These are phyloP conservation scores for Drosophila maculinotata DNA, from an alignment of 2,888 invertebrate species.

Conservation along the genomic window DNA sequence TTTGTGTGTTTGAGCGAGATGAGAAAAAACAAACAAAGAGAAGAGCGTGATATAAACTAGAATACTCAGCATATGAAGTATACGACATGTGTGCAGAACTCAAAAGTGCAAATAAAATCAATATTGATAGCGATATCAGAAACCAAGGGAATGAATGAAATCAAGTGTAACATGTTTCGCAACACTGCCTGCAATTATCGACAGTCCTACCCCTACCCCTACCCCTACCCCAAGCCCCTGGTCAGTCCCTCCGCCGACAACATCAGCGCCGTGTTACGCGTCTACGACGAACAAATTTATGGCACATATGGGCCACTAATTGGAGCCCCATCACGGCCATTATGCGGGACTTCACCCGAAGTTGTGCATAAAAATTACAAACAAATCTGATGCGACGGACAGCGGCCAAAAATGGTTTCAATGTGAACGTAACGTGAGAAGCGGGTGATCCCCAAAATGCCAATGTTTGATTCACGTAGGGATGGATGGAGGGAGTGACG, in stretches of 20 bases:
- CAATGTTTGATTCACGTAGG: constrained; percentile 20
- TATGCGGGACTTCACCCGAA: constrained; percentile 71
- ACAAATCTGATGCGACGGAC: constrained; percentile 57
- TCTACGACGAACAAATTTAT: constrained; percentile 41
- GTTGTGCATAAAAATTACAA: constrained; percentile 51
- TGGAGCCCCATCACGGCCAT: constrained; percentile 76
- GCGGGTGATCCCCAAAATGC: constrained; percentile 23
- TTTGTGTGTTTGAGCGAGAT: constrained; percentile 22
- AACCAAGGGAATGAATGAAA: not conserved
- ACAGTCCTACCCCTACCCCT: constrained; percentile 1
- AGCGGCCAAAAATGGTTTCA: constrained; percentile 21
- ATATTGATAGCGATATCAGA: constrained; percentile 2
- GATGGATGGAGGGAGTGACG: not conserved
- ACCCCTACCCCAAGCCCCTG: not conserved
- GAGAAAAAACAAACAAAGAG: constrained; percentile 52
- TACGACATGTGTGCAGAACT: constrained; percentile 20
- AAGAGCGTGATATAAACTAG: constrained; percentile 45
- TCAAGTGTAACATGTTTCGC: constrained; percentile 9
- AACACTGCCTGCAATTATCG: constrained; percentile 18
- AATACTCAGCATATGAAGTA: constrained; percentile 36
- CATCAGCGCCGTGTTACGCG: constrained; percentile 3
- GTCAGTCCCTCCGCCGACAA: not conserved
- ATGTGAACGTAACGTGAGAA: constrained; percentile 24
- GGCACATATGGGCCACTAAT: constrained; percentile 57
- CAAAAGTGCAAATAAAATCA: constrained; percentile 11